Percentiles rank a stretch among this genome's conserved stretches.
These are phyloP conservation scores for Anabas testudineus DNA, from an alignment of 2,797 vertebrate species.

Conservation along the genomic window DNA sequence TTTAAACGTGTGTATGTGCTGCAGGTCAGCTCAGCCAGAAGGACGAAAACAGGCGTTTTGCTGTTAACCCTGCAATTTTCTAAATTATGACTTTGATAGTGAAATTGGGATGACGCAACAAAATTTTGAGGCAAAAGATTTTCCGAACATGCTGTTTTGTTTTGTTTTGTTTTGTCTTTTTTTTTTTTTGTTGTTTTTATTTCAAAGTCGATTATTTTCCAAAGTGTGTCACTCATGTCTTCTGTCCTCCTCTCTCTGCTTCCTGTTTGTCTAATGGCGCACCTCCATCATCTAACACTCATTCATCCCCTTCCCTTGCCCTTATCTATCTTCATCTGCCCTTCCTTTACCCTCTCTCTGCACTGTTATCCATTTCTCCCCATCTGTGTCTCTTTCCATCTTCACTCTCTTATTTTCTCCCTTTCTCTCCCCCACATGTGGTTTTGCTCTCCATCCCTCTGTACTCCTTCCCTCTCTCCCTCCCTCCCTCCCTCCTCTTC, in stretches of 20 bases:
- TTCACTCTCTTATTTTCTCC: constrained; percentile 43
- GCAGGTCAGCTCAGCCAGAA: not conserved
- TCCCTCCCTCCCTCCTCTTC: constrained; percentile 43
- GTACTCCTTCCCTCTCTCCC: constrained; percentile 38
- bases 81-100: not conserved
- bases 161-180: too few relatives aligned
- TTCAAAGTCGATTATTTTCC: not conserved
- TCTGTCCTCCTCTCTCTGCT: constrained; percentile 2
- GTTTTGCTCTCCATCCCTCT: constrained; percentile 77
- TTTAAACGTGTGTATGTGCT: not conserved
- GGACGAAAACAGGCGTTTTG: too few relatives aligned
- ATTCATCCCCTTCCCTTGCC: constrained; percentile 18
- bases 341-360: constrained; percentile 38
- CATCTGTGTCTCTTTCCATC: constrained; percentile 56
- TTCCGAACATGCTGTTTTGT: too few relatives aligned
- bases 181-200: too few relatives aligned
- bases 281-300: constrained; percentile 20
- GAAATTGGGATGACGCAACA: not conserved
- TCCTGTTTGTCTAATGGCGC: constrained; percentile 21
- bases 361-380: constrained; percentile 38
- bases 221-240: not conserved
- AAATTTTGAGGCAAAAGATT: not conserved
- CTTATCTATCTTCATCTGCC: constrained; percentile 52
- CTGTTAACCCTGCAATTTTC: not conserved
- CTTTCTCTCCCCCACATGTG: constrained; percentile 72